Evolutionary conservation across 2,888 invertebrate genomes (phyloP).

Genomic region (Palloptera scutellata): DNA sequence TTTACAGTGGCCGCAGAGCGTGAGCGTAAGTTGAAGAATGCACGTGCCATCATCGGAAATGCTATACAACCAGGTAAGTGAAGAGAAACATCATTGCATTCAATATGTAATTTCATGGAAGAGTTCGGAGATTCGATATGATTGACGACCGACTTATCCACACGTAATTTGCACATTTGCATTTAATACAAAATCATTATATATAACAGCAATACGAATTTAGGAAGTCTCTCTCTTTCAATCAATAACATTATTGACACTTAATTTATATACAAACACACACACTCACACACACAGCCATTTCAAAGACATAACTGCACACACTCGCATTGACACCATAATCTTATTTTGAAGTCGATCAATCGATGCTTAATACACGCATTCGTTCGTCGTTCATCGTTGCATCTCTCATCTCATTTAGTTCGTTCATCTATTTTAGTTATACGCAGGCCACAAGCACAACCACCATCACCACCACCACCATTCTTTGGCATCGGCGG

Average conservation of each 20-base stretch:
- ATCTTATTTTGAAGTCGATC: no score
- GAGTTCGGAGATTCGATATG: not conserved
- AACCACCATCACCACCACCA: constrained; percentile 40
- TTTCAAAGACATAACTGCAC: constrained; percentile 6
- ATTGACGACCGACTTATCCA: not conserved
- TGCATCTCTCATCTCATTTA: constrained; percentile 36
- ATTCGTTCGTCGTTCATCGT: no score
- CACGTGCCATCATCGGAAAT: constrained; percentile 76
- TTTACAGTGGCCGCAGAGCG: constrained; percentile 63
- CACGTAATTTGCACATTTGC: no score
- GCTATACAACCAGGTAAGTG: constrained; percentile 68
- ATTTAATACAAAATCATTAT: no score
- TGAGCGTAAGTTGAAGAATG: constrained; percentile 71
- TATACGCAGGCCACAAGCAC: constrained; percentile 67
- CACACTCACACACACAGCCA: constrained; percentile 6
- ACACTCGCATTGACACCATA: constrained; percentile 28
- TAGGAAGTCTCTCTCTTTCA: no score
- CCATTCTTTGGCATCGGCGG: constrained; percentile 52
- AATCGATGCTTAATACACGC: no score
- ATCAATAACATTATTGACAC: no score
- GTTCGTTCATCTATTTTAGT: constrained; percentile 64
- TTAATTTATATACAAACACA: not conserved
- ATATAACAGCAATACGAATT: no score
- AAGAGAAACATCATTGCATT: not conserved
- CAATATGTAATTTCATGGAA: not conserved